These are phyloP conservation scores for Hydrolagus affinis DNA, from an alignment of 2,113 vertebrate genomes.

Conservation along the genomic window DNA sequence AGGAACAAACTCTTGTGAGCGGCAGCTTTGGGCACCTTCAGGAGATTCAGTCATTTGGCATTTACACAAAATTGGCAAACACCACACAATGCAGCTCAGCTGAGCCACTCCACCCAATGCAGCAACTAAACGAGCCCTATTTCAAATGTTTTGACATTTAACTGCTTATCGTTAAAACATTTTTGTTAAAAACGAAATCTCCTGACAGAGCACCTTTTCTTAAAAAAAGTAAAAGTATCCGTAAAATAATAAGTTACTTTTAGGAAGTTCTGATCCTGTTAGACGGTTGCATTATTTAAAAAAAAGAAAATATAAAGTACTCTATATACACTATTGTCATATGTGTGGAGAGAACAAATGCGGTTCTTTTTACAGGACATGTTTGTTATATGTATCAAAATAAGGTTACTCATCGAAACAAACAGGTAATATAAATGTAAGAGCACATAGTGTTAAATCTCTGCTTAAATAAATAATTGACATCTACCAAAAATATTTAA, in stretches of 20 bases:
- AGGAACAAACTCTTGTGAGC: not conserved
- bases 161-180: not conserved
- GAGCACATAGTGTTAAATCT: constrained; percentile 26
- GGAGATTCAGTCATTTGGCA: not conserved
- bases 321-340: not conserved
- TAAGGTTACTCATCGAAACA: constrained; percentile 1
- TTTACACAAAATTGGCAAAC: not conserved
- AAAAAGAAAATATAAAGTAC: constrained; percentile 15
- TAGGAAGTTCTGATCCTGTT: not conserved
- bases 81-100: not conserved
- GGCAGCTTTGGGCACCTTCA: not conserved
- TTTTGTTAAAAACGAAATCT: not conserved
- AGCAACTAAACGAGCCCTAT: not conserved
- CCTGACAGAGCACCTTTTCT: not conserved
- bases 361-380: not conserved
- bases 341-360: constrained; percentile 12
- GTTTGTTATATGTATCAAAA: constrained; percentile 17
- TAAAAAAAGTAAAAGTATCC: too few relatives aligned
- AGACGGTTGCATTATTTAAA: not conserved
- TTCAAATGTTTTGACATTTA: not conserved
- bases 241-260: not conserved
- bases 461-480: constrained; percentile 31
- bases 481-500: constrained; percentile 15
- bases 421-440: constrained; percentile 20
- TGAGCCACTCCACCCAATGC: not conserved